phyloP scores from a whole-genome alignment of 2,888 invertebrate genomes.

The Euzophera pinguis region DNA sequence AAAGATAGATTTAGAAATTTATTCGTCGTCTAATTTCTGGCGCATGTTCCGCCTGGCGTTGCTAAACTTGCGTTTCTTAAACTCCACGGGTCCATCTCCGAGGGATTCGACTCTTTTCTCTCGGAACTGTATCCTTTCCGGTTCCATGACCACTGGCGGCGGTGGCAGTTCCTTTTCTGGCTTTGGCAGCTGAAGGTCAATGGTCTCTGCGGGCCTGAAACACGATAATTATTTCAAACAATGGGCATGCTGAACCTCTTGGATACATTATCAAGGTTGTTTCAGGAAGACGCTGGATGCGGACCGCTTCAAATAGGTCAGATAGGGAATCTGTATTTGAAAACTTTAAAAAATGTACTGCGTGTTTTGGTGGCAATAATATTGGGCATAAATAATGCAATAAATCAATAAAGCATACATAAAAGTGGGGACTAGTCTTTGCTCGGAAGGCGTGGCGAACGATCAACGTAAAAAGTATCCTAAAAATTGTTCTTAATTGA shows the following conservation, averaged over 20 bases:
- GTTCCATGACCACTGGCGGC: constrained; percentile 69
- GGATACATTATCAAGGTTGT: no score
- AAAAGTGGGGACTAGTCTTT: no score
- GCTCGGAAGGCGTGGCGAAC: no score
- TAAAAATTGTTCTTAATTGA: no score
- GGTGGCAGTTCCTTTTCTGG: constrained; percentile 56
- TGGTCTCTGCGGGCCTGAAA: constrained; percentile 65
- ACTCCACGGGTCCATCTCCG: constrained; percentile 76
- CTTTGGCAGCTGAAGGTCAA: constrained; percentile 87
- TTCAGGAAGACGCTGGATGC: no score
- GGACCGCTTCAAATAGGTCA: no score
- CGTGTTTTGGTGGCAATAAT: no score
- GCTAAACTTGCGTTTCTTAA: constrained; percentile 85
- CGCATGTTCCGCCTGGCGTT: constrained; percentile 80
- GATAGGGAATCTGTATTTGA: no score
- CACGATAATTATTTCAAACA: constrained; percentile 6
- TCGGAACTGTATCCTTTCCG: constrained; percentile 75
- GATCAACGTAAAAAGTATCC: no score
- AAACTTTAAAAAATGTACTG: no score
- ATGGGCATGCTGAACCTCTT: background rate
- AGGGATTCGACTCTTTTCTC: constrained; percentile 81
- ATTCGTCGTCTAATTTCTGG: constrained; percentile 83
- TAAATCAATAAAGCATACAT: no score
- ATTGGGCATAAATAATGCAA: no score
- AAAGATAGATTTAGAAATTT: constrained; percentile 18